A percentile compares a stretch with the other conserved stretches of the same genome.
Conservation (phyloP, 2,888 invertebrate genomes). For the Synanthedon vespiformis region DNA sequence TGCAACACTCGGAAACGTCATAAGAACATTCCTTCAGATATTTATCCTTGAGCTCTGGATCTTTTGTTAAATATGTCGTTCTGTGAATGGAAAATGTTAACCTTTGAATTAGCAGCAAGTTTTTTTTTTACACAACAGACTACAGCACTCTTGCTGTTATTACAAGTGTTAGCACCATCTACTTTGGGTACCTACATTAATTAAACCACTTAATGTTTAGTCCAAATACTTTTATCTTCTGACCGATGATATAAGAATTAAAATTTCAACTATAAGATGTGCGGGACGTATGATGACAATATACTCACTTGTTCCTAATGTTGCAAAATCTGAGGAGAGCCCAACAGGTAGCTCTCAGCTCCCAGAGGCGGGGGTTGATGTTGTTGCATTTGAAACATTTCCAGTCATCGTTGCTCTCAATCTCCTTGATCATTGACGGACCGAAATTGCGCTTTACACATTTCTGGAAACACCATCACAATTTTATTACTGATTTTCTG, state of each 20-base stretch:
- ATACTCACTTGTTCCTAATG: conserved; percentile 66
- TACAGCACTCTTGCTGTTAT: no score
- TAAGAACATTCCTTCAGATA: conserved; percentile 40
- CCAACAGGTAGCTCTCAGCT: conserved; percentile 77
- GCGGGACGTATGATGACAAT: no score
- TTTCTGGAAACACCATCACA: conserved; percentile 59
- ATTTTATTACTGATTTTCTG: conserved; percentile 1
- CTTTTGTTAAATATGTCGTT: conserved; percentile 47
- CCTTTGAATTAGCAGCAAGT: no score
- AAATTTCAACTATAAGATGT: no score
- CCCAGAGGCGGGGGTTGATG: conserved; percentile 66
- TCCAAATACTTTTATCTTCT: no score
- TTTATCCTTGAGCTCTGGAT: conserved; percentile 40
- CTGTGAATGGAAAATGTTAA: conserved; percentile 24
- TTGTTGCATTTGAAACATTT: conserved; percentile 82
- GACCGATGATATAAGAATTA: no score
- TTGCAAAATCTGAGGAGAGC: conserved; percentile 77
- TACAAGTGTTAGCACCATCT: no score
- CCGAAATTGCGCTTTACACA: conserved; percentile 82
- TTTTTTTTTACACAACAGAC: no score
- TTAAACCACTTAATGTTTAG: no score
- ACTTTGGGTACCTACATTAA: no score
- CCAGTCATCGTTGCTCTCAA: conserved; percentile 84
- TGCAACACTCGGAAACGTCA: conserved; percentile 54
- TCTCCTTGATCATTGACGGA: conserved; percentile 73